phyloP scores from a whole-genome alignment of 2,113 vertebrate genomes.

The Ranitomeya variabilis region DNA sequence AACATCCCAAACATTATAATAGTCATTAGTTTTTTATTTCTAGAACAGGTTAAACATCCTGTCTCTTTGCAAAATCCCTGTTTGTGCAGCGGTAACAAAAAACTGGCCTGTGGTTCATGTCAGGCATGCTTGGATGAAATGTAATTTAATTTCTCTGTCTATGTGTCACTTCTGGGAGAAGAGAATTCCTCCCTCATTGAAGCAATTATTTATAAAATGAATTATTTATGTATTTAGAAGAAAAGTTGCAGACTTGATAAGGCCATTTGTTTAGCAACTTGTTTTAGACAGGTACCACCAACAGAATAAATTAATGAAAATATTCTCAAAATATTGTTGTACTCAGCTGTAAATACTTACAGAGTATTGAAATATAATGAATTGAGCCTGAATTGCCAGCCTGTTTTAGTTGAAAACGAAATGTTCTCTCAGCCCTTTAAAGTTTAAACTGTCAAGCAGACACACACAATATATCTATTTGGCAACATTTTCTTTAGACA shows the following conservation, averaged over 20 bases:
- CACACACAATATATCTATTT: too few species aligned
- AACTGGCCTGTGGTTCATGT: conserved; percentile 20
- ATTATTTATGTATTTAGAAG: conserved; percentile 22
- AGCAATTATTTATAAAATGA: conserved; percentile 33
- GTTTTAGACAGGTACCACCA: background rate
- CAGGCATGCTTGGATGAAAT: background rate
- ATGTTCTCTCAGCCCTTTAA: too few species aligned
- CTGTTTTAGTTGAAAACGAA: background rate
- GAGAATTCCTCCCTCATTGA: background rate
- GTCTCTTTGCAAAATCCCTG: background rate
- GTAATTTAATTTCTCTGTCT: conserved; percentile 12
- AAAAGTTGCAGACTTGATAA: background rate
- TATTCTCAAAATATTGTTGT: background rate
- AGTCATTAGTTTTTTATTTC: background rate
- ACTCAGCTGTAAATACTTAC: background rate
- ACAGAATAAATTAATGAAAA: background rate
- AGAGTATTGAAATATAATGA: background rate
- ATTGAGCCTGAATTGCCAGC: background rate
- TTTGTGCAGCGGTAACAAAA: background rate
- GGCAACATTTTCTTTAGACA: too few species aligned
- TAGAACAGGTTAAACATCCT: conserved; percentile 5
- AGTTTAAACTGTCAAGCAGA: background rate
- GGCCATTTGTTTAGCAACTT: background rate
- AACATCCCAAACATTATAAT: background rate
- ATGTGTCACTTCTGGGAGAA: conserved; percentile 20